phyloP scores from a whole-genome alignment of 2,797 vertebrate species.

The Novumbra hubbsi region DNA sequence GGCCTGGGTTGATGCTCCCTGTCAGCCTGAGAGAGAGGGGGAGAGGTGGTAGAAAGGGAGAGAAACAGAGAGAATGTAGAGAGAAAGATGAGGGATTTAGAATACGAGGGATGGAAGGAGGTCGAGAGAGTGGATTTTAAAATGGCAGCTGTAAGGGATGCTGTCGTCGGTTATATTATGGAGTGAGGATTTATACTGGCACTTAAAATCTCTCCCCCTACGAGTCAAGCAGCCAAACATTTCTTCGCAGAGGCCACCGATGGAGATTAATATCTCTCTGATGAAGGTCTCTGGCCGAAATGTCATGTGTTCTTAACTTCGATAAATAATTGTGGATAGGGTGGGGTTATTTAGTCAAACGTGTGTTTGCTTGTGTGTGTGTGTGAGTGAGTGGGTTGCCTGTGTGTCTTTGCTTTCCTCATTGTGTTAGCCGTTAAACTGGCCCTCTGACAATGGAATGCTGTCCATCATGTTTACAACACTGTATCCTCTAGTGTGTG shows the following conservation, averaged over 20 bases:
- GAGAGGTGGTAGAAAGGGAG: not conserved
- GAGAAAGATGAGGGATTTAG: not conserved
- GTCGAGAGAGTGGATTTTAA: constrained; percentile 13
- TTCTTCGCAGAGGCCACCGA: not conserved
- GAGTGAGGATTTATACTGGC: not conserved
- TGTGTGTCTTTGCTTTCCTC: not conserved
- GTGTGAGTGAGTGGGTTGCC: constrained; percentile 1
- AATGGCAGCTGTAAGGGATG: constrained; percentile 34
- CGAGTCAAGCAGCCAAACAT: not conserved
- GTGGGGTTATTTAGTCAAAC: not conserved
- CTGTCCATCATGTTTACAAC: constrained; percentile 15
- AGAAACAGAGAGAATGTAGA: not conserved
- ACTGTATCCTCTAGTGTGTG: not conserved
- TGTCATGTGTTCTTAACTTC: too few species aligned
- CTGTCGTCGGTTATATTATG: not conserved
- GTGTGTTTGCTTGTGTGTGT: not conserved
- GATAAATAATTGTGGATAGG: not conserved
- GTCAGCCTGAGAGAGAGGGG: constrained; percentile 21
- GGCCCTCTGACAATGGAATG: not conserved
- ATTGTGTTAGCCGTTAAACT: constrained; percentile 10
- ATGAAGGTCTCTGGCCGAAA: not conserved
- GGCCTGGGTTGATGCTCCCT: constrained; percentile 27
- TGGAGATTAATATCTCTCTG: not conserved
- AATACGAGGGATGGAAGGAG: not conserved
- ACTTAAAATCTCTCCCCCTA: not conserved